These are phyloP conservation scores for Tridacna crocea DNA, from an alignment of 2,888 invertebrate species.

Conservation along the genomic window DNA sequence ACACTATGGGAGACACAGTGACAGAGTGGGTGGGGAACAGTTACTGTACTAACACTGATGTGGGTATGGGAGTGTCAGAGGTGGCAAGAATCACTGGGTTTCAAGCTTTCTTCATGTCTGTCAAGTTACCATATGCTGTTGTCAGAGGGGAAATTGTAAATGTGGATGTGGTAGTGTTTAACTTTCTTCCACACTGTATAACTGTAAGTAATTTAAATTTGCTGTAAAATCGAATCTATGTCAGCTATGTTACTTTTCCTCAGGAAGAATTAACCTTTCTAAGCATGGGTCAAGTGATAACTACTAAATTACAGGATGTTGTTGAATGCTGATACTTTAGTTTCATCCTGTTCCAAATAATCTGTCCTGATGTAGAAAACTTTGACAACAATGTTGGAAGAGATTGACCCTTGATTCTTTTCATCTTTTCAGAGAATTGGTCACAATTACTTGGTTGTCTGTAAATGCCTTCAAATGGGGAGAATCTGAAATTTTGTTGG, in stretches of 20 bases:
- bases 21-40: conserved; percentile 88
- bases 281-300: too few relatives aligned
- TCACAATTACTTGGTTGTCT: too few relatives aligned
- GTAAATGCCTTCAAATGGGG: too few relatives aligned
- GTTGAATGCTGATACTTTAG: too few relatives aligned
- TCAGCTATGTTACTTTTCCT: too few relatives aligned
- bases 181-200: conserved; percentile 89
- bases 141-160: conserved; percentile 88
- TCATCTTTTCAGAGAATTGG: too few relatives aligned
- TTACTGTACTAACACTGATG: conserved; percentile 85
- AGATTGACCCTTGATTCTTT: too few relatives aligned
- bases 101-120: conserved; percentile 91
- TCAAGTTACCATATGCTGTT: conserved; percentile 89
- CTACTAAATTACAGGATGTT: too few relatives aligned
- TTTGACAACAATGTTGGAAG: neutral
- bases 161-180: conserved; percentile 89
- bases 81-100: conserved; percentile 86
- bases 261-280: too few relatives aligned
- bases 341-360: too few relatives aligned
- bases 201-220: conserved; percentile 86
- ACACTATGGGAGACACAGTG: conserved; percentile 86
- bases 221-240: neutral
- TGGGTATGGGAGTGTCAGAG: conserved; percentile 86
- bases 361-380: neutral
- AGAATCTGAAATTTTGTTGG: too few relatives aligned